phyloP scores from a whole-genome alignment of 2,113 vertebrate genomes.

The Sander vitreus region DNA sequence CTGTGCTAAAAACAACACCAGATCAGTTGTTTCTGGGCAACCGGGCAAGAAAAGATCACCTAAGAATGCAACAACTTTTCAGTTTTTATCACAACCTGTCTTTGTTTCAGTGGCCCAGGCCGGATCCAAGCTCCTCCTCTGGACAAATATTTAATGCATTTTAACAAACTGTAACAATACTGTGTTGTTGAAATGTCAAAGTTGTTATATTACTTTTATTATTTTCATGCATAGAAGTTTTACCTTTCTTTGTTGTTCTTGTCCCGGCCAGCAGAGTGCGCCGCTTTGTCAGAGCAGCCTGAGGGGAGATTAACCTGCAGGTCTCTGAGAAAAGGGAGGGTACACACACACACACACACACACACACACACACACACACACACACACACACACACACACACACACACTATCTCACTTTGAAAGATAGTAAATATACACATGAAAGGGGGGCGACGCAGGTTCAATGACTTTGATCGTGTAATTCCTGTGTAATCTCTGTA shows the following conservation, averaged over 20 bases:
- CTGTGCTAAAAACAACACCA: background rate
- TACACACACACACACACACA: conserved; percentile 30
- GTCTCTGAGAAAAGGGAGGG: conserved; percentile 55
- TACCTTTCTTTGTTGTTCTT: conserved; percentile 55
- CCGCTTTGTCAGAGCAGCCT: conserved; percentile 67
- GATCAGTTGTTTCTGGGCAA: background rate
- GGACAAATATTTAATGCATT: background rate
- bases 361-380: conserved; percentile 6
- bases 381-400: conserved; percentile 26
- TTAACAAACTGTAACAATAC: background rate
- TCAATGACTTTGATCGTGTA: conserved; percentile 86
- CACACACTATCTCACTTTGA: conserved; percentile 41
- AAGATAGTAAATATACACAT: conserved; percentile 62
- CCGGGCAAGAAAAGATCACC: background rate
- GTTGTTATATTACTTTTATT: background rate
- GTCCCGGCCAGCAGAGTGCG: conserved; percentile 81
- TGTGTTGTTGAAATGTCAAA: background rate
- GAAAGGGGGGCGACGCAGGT: conserved; percentile 65
- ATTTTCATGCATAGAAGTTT: background rate
- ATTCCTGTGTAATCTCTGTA: conserved; percentile 87
- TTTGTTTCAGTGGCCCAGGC: background rate
- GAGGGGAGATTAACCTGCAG: conserved; percentile 77
- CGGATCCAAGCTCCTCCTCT: background rate
- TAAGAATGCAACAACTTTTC: background rate
- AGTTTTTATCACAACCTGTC: background rate